Evolutionary conservation across 2,113 vertebrate species (phyloP).

Genomic region (Lutjanus erythropterus): DNA sequence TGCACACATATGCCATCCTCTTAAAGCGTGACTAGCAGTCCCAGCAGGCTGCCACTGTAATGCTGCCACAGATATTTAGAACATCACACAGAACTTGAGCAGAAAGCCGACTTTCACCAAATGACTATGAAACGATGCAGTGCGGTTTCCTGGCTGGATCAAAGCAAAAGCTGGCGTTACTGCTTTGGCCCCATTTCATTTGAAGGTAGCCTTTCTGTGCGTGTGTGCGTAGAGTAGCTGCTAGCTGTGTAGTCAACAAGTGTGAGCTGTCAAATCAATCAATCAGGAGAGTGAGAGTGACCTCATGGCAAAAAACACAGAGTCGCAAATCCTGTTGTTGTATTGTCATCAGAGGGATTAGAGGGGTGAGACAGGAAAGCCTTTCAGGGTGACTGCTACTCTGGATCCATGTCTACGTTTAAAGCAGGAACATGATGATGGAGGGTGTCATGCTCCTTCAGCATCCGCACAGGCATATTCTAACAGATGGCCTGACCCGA

Average conservation of each 20-base stretch:
- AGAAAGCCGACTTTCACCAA: constrained; percentile 29
- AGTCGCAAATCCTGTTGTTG: background rate
- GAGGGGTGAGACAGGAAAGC: background rate
- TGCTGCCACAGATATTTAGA: constrained; percentile 61
- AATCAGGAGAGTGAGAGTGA: background rate
- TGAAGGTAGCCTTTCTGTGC: background rate
- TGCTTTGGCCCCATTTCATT: constrained; percentile 20
- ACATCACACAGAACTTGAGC: constrained; percentile 50
- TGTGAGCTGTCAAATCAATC: constrained; percentile 26
- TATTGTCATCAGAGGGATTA: constrained; percentile 29
- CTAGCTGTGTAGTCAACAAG: constrained; percentile 4
- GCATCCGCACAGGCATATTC: constrained; percentile 30
- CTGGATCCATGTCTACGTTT: constrained; percentile 20
- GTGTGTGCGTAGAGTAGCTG: background rate
- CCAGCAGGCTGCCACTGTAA: constrained; percentile 56
- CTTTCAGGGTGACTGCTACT: background rate
- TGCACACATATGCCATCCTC: constrained; percentile 40
- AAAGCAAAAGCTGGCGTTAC: constrained; percentile 42
- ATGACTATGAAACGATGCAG: constrained; percentile 21
- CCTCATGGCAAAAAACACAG: background rate
- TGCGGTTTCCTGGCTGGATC: constrained; percentile 31
- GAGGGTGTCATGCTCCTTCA: constrained; percentile 39
- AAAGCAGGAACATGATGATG: constrained; percentile 10
- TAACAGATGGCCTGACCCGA: constrained; percentile 68
- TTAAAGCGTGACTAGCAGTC: constrained; percentile 43